A percentile compares a stretch with the other conserved stretches of the same genome.
Evolutionary conservation across 2,888 invertebrate genomes (phyloP).

Genomic region (Acholoe squamosa): DNA sequence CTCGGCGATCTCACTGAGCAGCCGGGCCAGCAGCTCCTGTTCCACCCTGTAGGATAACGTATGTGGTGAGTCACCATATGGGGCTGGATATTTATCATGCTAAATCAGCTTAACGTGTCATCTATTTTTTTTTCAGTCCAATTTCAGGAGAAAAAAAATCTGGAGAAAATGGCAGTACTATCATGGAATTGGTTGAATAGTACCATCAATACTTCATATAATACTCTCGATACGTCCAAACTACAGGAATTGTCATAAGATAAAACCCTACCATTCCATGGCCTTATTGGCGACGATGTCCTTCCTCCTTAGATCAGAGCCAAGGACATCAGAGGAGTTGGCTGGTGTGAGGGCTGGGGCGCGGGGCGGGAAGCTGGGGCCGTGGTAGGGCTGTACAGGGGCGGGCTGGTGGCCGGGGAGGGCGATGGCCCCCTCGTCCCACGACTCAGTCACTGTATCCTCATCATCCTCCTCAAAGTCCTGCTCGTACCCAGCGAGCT

Average conservation of each 20-base stretch:
- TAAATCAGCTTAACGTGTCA: no score
- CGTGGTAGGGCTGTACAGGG: slow-evolving; percentile 70
- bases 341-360: slow-evolving; percentile 58
- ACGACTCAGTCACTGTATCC: slow-evolving; percentile 70
- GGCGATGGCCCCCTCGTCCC: slow-evolving; percentile 72
- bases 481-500: slow-evolving; percentile 5
- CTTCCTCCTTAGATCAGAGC: slow-evolving; percentile 76
- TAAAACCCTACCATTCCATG: slow-evolving; percentile 75
- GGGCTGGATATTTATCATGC: no score
- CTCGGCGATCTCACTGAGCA: slow-evolving; percentile 75
- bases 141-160: no score
- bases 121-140: no score
- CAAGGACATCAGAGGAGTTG: slow-evolving; percentile 75
- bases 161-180: no score
- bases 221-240: no score
- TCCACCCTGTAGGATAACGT: slow-evolving; percentile 76
- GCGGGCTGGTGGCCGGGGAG: slow-evolving; percentile 78
- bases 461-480: slow-evolving; percentile 33
- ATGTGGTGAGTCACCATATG: neutral
- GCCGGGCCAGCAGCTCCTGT: slow-evolving; percentile 81
- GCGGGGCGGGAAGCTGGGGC: slow-evolving; percentile 75
- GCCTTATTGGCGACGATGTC: slow-evolving; percentile 79
- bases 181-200: no score
- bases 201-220: no score
- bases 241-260: neutral